These are phyloP conservation scores for Cenopis cana DNA, from an alignment of 2,888 invertebrate species.

Conservation along the genomic window DNA sequence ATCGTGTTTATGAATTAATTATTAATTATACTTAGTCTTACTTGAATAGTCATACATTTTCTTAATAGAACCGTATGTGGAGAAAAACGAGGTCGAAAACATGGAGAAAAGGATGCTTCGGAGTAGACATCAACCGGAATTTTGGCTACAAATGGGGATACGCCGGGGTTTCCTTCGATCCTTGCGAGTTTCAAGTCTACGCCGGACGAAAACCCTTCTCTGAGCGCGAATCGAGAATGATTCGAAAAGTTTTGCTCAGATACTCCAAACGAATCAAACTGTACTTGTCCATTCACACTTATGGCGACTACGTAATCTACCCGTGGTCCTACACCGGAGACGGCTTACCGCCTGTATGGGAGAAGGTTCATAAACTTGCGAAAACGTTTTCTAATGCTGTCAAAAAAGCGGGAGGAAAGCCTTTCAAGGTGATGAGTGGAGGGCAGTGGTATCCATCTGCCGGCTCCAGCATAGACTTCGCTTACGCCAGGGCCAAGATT, in stretches of 20 bases:
- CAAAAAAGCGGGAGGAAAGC: conserved; percentile 5
- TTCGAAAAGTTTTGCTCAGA: conserved; percentile 4
- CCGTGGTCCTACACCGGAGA: conserved; percentile 7
- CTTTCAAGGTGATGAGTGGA: conserved; percentile 6
- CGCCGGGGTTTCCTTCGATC: conserved; percentile 2
- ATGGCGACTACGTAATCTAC: conserved; percentile 1
- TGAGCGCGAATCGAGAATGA: conserved; percentile 1
- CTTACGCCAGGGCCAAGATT: conserved; percentile 1
- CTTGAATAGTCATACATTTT: not conserved
- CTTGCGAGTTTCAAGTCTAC: not conserved
- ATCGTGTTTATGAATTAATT: too few species aligned
- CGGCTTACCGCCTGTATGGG: not conserved
- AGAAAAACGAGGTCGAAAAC: conserved; percentile 20
- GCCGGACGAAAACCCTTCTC: conserved; percentile 10
- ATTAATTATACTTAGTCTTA: too few species aligned
- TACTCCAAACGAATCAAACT: conserved; percentile 11
- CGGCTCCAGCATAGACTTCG: conserved; percentile 6
- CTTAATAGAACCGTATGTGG: conserved; percentile 21
- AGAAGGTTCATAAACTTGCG: conserved; percentile 1
- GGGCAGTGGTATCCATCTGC: conserved; percentile 7
- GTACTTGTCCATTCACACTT: conserved; percentile 13
- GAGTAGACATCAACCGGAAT: conserved; percentile 11
- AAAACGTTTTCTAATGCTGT: conserved; percentile 5
- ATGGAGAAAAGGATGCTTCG: not conserved
- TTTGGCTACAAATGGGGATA: conserved; percentile 15